phyloP scores from a whole-genome alignment of 1,140 invertebrate species.

The Eumaeus atala region DNA sequence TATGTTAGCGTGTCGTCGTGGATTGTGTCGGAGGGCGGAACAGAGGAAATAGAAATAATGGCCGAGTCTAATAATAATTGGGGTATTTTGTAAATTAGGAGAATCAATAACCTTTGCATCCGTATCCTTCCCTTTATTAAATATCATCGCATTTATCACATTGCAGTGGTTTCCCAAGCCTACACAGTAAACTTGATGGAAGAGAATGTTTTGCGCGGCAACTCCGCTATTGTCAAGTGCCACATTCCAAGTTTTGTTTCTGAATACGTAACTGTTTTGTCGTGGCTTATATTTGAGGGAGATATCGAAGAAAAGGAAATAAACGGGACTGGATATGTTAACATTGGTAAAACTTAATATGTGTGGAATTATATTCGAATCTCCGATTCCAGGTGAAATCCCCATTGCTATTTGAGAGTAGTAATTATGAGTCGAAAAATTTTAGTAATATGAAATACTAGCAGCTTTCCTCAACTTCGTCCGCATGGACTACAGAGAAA shows the following conservation, averaged over 20 bases:
- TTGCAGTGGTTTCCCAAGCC: slow-evolving; percentile 90
- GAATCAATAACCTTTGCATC: neutral
- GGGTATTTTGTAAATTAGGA: slow-evolving; percentile 37
- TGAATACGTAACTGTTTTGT: slow-evolving; percentile 88
- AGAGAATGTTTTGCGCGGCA: slow-evolving; percentile 90
- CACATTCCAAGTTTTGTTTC: slow-evolving; percentile 93
- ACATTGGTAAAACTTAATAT: slow-evolving; percentile 43
- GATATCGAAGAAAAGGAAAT: slow-evolving; percentile 65
- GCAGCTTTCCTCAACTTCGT: no score
- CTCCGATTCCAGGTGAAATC: neutral
- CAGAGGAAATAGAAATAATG: slow-evolving; percentile 72
- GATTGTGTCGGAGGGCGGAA: slow-evolving; percentile 82
- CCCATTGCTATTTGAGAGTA: neutral
- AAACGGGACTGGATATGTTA: slow-evolving; percentile 52
- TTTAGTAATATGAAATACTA: no score
- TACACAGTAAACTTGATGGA: slow-evolving; percentile 93
- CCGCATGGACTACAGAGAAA: no score
- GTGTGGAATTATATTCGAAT: neutral
- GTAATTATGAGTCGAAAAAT: neutral
- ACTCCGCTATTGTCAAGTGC: slow-evolving; percentile 92
- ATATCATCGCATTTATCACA: neutral
- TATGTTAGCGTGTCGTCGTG: slow-evolving; percentile 90
- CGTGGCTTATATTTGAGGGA: slow-evolving; percentile 82
- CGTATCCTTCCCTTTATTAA: slow-evolving; percentile 4
- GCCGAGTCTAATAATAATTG: slow-evolving; percentile 50